Conservation (phyloP, 2,797 vertebrate genomes). For the Xyrichtys novacula region DNA sequence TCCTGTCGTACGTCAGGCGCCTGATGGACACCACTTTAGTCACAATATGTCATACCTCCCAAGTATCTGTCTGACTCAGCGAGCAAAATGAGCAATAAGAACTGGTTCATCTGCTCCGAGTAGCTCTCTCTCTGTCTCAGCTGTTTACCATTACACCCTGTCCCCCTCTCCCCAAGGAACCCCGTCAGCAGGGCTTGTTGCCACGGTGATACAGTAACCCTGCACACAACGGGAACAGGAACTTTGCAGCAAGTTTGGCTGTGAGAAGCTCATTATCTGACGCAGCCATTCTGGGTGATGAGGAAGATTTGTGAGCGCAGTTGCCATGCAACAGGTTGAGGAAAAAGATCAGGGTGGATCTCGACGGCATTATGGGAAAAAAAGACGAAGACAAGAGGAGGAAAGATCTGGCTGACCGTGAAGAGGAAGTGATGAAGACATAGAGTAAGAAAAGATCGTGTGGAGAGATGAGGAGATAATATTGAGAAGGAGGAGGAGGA, state of each 20-base stretch:
- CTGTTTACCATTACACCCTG: constrained; percentile 56
- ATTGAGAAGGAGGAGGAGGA: constrained; percentile 6
- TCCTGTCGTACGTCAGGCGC: neutral
- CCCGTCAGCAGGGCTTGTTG: constrained; percentile 47
- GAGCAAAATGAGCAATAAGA: constrained; percentile 3
- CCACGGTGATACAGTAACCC: constrained; percentile 61
- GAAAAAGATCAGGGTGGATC: constrained; percentile 61
- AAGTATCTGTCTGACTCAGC: neutral
- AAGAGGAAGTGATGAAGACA: neutral
- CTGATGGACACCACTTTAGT: constrained; percentile 27
- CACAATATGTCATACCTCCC: constrained; percentile 2
- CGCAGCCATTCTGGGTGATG: constrained; percentile 35
- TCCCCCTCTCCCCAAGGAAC: constrained; percentile 50
- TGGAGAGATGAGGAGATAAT: constrained; percentile 2
- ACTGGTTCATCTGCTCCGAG: constrained; percentile 27
- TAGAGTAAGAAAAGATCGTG: neutral
- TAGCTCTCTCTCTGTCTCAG: constrained; percentile 17
- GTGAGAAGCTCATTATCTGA: constrained; percentile 58
- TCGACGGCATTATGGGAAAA: constrained; percentile 14
- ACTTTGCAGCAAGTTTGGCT: constrained; percentile 55
- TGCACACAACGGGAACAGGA: constrained; percentile 46
- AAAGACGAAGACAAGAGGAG: neutral
- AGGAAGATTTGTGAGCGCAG: constrained; percentile 59
- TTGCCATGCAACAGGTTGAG: constrained; percentile 86
- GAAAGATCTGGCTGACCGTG: neutral